Base-by-base conservation (phyloP, 2,797 vertebrate genomes). In the Pseudomugil gertrudae region DNA sequence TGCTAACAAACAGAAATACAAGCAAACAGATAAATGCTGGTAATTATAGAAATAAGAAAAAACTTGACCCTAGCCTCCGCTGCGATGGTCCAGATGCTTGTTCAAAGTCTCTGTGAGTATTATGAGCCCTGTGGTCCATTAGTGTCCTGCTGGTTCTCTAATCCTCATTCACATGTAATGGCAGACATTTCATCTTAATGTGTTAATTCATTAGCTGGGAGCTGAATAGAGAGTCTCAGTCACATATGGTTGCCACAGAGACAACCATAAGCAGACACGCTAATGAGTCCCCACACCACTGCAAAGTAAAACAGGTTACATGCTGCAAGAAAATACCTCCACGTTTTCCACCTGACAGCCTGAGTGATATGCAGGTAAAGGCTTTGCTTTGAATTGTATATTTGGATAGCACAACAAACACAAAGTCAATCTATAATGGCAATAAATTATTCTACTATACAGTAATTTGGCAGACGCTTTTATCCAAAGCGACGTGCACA, bases 111-210 rank as follows among this genome's bases (percentile, higher is more conserved):
- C 64, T 21, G 55, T 33, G 52, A 73, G 79, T 83, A 69, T 84
- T 82, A 84, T 57, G 79, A 85, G 84, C 77, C 81, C 74, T 51
- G 58, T 53, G 69, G 68, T 90, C 92, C 94, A 94, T 94, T 94
- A 94, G 91, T 79, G 77, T 77, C 93, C 92, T 92, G 94, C 92
- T 94, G 94, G 78, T 92, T 90, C 86, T 92, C 88, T 95, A 94
- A 94, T 94, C 94, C 93, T 94, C 92, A 94, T 94, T 94, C 93
- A 93, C 91, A 93, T 94, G 92, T 91, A 94, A 93, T 84, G 81
- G 84, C 79, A 71, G 83, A 91, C 91, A 93, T 93, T 92, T 92
- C 90, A 92, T 92, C 84, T 87, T 91, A 92, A 92, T 91, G 92
- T 92, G 90, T 89, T 87, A 89, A 93, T 93, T 93, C 90, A 90